These are phyloP conservation scores for Xanthorhoe spadicearia DNA, from an alignment of 2,888 invertebrate genomes.

Conservation along the genomic window DNA sequence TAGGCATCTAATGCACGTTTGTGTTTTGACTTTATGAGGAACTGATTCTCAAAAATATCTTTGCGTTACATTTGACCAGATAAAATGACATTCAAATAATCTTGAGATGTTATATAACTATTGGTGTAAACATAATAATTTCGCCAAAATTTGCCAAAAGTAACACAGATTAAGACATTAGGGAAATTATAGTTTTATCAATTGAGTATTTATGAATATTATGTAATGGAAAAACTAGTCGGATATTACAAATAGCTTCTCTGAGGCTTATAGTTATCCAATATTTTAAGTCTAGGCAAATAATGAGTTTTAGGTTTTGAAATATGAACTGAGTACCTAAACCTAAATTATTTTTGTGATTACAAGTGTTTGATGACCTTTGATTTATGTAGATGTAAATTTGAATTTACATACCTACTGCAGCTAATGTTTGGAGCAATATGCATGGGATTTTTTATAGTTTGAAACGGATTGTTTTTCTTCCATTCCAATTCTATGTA, in stretches of 20 bases:
- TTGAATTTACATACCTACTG: neutral
- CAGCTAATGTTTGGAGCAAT: neutral
- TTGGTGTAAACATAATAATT: slow-evolving; percentile 49
- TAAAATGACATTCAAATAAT: neutral
- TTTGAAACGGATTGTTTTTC: neutral
- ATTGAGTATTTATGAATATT: slow-evolving; percentile 63
- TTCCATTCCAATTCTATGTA: neutral
- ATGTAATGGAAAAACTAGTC: slow-evolving; percentile 64
- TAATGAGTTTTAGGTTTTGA: neutral
- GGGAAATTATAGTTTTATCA: slow-evolving; percentile 56
- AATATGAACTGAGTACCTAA: neutral
- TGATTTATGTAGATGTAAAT: neutral
- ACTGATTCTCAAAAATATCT: slow-evolving; percentile 58
- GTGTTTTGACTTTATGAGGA: slow-evolving; percentile 60
- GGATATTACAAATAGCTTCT: slow-evolving; percentile 52
- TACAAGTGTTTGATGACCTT: neutral
- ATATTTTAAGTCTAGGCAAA: neutral
- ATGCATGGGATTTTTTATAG: neutral
- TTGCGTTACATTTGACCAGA: slow-evolving; percentile 12
- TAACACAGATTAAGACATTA: slow-evolving; percentile 58
- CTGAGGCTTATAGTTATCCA: slow-evolving; percentile 61
- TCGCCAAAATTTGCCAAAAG: slow-evolving; percentile 82
- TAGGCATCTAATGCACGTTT: slow-evolving; percentile 71
- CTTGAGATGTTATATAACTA: neutral
- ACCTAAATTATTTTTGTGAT: neutral